Evolutionary conservation across 1,140 invertebrate genomes (phyloP), one percentile per base, ranked within the genome.

Genomic region (Magallana angulata): DNA sequence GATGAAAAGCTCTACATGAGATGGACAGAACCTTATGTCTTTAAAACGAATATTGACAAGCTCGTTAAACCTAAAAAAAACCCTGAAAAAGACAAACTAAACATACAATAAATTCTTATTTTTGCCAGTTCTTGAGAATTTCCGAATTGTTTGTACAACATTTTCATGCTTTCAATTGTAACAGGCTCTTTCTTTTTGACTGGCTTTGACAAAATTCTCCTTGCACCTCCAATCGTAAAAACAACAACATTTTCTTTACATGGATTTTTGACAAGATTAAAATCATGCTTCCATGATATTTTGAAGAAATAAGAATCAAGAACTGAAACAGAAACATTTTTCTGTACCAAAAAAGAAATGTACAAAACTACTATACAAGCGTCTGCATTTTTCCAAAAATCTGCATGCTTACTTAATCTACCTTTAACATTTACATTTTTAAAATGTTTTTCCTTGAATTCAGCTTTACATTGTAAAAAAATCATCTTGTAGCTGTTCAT

Each of bases 11-110:
- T 82, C 76, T 30, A 62, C 36, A 82, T 85, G 57, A n/a, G 56
- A 9, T 4, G 16, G 16, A 30, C 0, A 2, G n/a, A 85, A 85
- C 24, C n/a, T 12, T 68, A 85, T 14, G 57, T 85, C 62, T n/a
- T 57, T 60, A 60, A 85, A 56, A n/a, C 64, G 60, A 57, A 85
- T 85, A 85, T 57, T 57, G 71, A 48, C n/a, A 18, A 84, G n/a
- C 16, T 85, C 60, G 16, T 60, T 16, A 60, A 60, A 60, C 59
- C 1, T 16, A 4, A 11, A 60, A 60, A 16, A 60, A 60, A 60
- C 18, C 59, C 59, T 60, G 59, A 2, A 60, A 60, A 36, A 36
- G 36, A 1, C 4, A 60, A 60, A 12, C 59, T 60, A 60, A 60
- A 60, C 59, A 60, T 60, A 7, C 59, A 60, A 60, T 60, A 60